These are phyloP conservation scores for Scaptomyza montana DNA, from an alignment of 1,140 invertebrate species.

Conservation along the genomic window DNA sequence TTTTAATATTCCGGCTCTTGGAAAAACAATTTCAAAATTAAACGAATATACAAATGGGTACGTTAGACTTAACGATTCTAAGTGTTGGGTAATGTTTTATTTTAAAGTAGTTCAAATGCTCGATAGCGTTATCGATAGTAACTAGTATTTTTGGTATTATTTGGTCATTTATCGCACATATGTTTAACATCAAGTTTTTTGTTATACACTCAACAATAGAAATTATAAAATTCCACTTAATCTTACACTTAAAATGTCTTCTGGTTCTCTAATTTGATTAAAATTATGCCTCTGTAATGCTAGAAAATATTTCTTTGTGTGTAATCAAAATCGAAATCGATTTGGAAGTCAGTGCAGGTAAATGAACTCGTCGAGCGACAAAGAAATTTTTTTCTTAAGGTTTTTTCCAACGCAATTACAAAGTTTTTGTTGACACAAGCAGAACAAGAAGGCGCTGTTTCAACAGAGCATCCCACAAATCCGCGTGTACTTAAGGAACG, in stretches of 20 bases:
- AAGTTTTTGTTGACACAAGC: background rate
- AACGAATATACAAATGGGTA: slow-evolving; percentile 38
- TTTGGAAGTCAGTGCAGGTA: slow-evolving; percentile 64
- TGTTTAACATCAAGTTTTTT: slow-evolving; percentile 5
- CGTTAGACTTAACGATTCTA: slow-evolving; percentile 1
- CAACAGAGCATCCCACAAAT: slow-evolving; percentile 78
- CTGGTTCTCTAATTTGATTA: slow-evolving; percentile 22
- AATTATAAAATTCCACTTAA: slow-evolving; percentile 21
- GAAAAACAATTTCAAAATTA: slow-evolving; percentile 18
- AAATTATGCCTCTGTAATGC: slow-evolving; percentile 78
- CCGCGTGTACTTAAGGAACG: slow-evolving; percentile 75
- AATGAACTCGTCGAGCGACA: slow-evolving; percentile 27
- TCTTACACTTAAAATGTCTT: slow-evolving; percentile 32
- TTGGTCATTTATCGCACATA: background rate
- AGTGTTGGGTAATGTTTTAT: slow-evolving; percentile 20
- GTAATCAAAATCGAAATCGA: slow-evolving; percentile 82
- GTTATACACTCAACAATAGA: slow-evolving; percentile 19
- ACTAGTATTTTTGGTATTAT: slow-evolving; percentile 12
- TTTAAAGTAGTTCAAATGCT: background rate
- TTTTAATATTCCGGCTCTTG: slow-evolving; percentile 13
- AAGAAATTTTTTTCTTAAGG: slow-evolving; percentile 12
- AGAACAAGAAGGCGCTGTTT: slow-evolving; percentile 71
- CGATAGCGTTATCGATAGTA: slow-evolving; percentile 13
- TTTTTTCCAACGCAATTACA: slow-evolving; percentile 7
- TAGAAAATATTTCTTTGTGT: slow-evolving; percentile 81